A percentile compares a stretch with the other conserved stretches of the same genome.
Evolutionary conservation across 2,797 vertebrate species (phyloP).

Genomic region (Eospalax fontanierii): DNA sequence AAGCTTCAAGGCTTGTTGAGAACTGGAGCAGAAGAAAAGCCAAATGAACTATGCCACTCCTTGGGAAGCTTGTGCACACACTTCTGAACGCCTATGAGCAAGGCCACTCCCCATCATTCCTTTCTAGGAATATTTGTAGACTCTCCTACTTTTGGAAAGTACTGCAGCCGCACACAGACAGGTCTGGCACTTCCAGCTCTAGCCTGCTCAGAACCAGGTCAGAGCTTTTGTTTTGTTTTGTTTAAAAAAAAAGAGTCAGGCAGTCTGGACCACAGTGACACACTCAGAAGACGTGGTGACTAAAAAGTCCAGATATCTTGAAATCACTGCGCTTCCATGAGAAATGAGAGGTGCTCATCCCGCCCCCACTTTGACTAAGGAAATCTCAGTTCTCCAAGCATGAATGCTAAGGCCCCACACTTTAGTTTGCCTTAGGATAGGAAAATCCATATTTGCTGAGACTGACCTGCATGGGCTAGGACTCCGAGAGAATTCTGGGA

Average conservation of each 20-base stretch:
- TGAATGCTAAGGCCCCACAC: accelerated
- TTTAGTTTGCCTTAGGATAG: accelerated
- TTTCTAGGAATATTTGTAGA: neutral
- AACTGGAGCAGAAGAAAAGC: neutral
- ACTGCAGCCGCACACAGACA: neutral
- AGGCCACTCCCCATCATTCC: accelerated
- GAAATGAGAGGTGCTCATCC: accelerated
- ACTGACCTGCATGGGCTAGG: neutral
- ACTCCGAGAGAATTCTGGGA: accelerated
- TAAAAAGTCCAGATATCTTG: neutral
- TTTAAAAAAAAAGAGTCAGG: neutral
- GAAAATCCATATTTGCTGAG: neutral
- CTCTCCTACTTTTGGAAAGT: neutral
- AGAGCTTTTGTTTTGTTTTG: too few species aligned
- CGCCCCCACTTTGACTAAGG: accelerated
- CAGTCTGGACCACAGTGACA: accelerated
- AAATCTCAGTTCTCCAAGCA: accelerated
- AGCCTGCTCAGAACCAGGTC: neutral
- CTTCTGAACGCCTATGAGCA: neutral
- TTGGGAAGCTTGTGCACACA: neutral
- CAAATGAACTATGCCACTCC: neutral
- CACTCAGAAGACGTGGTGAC: accelerated
- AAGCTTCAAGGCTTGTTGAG: neutral
- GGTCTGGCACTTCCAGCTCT: accelerated
- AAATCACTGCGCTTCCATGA: neutral